These are phyloP conservation scores for Ambastaia sidthimunki DNA, from an alignment of 2,797 vertebrate species.

Conservation along the genomic window DNA sequence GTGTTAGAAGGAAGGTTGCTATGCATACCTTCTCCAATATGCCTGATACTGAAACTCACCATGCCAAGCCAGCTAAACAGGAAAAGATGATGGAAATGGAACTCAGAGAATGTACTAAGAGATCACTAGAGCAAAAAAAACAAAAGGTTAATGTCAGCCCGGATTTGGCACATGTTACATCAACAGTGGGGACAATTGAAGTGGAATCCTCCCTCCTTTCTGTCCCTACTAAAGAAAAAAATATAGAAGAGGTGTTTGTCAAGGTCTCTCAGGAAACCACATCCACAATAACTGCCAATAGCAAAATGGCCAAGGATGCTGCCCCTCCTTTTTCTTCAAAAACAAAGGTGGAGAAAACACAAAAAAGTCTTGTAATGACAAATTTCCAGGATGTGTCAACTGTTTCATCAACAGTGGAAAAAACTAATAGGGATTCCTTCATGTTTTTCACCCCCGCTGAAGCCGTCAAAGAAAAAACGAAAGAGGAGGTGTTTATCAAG, in stretches of 20 bases:
- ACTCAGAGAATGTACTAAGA: slow-evolving; percentile 58
- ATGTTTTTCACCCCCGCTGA: slow-evolving; percentile 44
- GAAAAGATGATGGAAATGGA: slow-evolving; percentile 61
- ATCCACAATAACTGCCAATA: slow-evolving; percentile 36
- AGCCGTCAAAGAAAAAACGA: slow-evolving; percentile 31
- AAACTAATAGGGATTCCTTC: slow-evolving; percentile 61
- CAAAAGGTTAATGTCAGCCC: slow-evolving; percentile 56
- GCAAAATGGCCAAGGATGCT: slow-evolving; percentile 38
- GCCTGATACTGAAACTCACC: slow-evolving; percentile 53
- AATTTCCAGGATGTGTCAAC: background rate
- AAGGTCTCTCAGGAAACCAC: slow-evolving; percentile 30
- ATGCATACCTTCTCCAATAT: slow-evolving; percentile 47
- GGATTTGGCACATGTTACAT: slow-evolving; percentile 42
- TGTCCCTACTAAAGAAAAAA: slow-evolving; percentile 58
- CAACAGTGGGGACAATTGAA: slow-evolving; percentile 58
- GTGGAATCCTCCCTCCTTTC: slow-evolving; percentile 59
- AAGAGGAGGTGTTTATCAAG: slow-evolving; percentile 26
- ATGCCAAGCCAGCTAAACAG: slow-evolving; percentile 57
- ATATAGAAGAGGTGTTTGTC: slow-evolving; percentile 29
- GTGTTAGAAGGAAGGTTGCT: slow-evolving; percentile 56
- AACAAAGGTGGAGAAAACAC: slow-evolving; percentile 31
- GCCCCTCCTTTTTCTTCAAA: slow-evolving; percentile 13
- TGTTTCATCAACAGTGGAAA: slow-evolving; percentile 53
- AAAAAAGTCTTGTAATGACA: slow-evolving; percentile 6
- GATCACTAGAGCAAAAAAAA: slow-evolving; percentile 53